Percentiles rank a stretch among this genome's conserved stretches.
Evolutionary conservation across 2,113 vertebrate species (phyloP).

Genomic region (Otus sunia): DNA sequence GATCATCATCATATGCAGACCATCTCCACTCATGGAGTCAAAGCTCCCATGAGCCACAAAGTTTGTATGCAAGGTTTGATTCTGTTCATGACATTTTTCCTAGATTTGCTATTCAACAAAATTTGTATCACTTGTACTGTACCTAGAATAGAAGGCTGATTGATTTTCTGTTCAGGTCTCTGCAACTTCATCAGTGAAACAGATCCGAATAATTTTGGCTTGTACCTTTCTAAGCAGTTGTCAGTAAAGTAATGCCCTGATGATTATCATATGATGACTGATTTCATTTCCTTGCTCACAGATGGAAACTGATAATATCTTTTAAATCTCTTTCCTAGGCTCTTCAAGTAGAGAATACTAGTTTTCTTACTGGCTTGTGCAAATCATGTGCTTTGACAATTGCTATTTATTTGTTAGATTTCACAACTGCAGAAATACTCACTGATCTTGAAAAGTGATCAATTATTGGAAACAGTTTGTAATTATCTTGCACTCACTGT

Average conservation of each 20-base stretch:
- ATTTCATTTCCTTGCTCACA: not conserved
- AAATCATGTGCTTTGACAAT: not conserved
- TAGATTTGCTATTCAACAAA: not conserved
- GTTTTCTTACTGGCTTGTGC: not conserved
- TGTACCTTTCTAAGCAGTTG: not conserved
- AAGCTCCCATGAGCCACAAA: not conserved
- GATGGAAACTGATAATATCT: not conserved
- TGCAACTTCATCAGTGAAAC: conserved; percentile 6
- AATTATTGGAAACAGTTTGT: not conserved
- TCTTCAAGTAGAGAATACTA: not conserved
- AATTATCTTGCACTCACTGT: not conserved
- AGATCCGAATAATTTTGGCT: not conserved
- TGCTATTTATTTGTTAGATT: not conserved
- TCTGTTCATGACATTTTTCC: not conserved
- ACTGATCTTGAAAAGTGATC: not conserved
- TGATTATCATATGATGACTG: not conserved
- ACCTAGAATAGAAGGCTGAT: not conserved
- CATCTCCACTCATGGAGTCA: not conserved
- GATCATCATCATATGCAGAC: not conserved
- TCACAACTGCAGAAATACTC: not conserved
- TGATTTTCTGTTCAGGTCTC: not conserved
- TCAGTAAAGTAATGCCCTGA: not conserved
- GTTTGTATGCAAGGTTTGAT: not conserved
- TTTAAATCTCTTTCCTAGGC: not conserved
- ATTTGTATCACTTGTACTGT: not conserved